phyloP scores from a whole-genome alignment of 2,888 invertebrate genomes.

The Argyra leucocephala region DNA sequence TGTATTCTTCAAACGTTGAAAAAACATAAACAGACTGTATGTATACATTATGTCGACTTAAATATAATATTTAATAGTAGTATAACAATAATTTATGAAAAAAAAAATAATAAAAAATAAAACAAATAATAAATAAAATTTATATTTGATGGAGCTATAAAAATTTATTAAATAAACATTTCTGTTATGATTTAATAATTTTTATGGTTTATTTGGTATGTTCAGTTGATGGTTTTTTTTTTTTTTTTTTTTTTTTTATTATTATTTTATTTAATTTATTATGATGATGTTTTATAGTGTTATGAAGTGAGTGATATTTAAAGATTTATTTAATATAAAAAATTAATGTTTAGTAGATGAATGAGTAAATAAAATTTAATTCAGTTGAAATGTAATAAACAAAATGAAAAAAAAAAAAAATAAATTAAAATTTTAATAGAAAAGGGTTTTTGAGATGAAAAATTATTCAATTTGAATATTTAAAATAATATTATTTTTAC shows the following conservation, averaged over 20 bases:
- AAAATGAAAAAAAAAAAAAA: neutral
- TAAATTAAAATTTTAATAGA: too few species aligned
- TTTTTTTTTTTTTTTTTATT: neutral
- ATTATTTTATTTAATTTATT: neutral
- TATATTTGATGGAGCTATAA: neutral
- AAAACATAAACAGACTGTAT: too few species aligned
- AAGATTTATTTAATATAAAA: neutral
- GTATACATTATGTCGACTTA: too few species aligned
- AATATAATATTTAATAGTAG: too few species aligned
- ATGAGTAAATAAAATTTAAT: neutral
- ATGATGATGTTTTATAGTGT: constrained; percentile 2
- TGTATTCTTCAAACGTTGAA: too few species aligned
- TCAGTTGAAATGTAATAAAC: neutral
- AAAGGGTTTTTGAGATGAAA: too few species aligned
- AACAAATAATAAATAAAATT: neutral
- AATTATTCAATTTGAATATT: too few species aligned
- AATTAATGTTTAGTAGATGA: neutral
- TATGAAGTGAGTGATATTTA: neutral
- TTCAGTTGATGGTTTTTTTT: neutral
- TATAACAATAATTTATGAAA: too few species aligned
- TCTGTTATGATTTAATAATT: constrained; percentile 4
- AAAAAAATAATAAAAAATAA: neutral
- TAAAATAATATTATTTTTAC: too few species aligned
- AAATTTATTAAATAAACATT: constrained; percentile 6
- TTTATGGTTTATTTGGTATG: neutral